Percentiles rank a stretch among this genome's conserved stretches.
phyloP scores from a whole-genome alignment of 2,797 vertebrate genomes.

The Leontocebus nigricollis region DNA sequence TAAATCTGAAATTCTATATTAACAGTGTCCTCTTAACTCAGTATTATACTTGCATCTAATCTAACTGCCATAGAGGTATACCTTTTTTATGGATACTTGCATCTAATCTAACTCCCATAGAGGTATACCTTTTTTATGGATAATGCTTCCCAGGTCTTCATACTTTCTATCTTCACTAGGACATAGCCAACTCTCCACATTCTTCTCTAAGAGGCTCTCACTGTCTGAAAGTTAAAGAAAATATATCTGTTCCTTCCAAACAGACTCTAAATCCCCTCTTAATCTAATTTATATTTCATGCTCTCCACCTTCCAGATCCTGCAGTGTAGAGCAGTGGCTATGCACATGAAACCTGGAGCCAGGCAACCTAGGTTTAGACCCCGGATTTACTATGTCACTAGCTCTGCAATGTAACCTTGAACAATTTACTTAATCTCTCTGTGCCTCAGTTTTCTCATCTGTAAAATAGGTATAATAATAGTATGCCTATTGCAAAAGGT shows the following conservation, averaged over 20 bases:
- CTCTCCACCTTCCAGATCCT: neutral
- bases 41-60: neutral
- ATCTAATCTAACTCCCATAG: neutral
- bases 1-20: slow-evolving; percentile 32
- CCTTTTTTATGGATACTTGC: neutral
- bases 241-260: slow-evolving; percentile 7
- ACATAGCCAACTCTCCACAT: slow-evolving; percentile 22
- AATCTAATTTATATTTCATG: slow-evolving; percentile 10
- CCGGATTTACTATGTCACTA: neutral
- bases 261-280: neutral
- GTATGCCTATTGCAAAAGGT: neutral
- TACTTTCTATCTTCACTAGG: slow-evolving; percentile 28
- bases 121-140: neutral
- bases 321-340: neutral
- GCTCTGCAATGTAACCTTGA: neutral
- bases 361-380: neutral
- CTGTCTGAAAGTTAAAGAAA: slow-evolving; percentile 53
- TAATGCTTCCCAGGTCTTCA: neutral
- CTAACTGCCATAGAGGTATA: neutral
- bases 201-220: neutral
- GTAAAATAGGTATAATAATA: neutral
- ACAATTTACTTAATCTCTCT: neutral
- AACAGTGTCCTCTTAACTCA: neutral
- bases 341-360: neutral
- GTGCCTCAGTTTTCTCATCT: slow-evolving; percentile 12